Base-by-base conservation (phyloP, 30 jellyfish, hydroid and myxozoan species). In the Chrysaora quinquecirrha region DNA sequence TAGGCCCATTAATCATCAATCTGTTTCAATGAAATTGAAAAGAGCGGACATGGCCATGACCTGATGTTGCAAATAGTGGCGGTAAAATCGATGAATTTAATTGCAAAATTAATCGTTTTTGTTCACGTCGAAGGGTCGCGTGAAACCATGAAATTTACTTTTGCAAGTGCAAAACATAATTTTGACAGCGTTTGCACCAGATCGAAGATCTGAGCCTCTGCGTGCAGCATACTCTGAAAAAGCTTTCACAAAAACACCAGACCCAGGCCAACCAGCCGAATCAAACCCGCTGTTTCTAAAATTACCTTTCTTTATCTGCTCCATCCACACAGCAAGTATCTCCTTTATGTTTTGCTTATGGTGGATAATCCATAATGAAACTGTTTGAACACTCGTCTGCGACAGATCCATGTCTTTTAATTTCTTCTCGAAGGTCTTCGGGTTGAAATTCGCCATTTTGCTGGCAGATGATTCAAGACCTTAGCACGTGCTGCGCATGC, bases 401-500 rank as follows among this genome's bases (percentile, higher is more conserved):
- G 95, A 88, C 54, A 86, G 74, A 48, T 94, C 99, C 88, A 94
- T 77, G 46, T 83, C 85, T 83, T 82, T 87, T 2, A 94, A 78
- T 82, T 94, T 94, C 86, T 77, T 94, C 87, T 94, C 99, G 82
- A 94, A 88, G 52, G 99, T 84, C 85, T 83, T 83, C 74, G 96
- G 86, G 87, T 87, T 87, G 85, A 94, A 94, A 65, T 92, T 86
- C 95, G 99, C 99, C 99, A 93, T 93, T 62, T 93, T 87, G 91
- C 60, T 52, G 90, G 90, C 86, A 73, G 88, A 85, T 76, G 95
- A 73, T 63, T 46, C 33, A 80, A 10, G 85, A 32, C 71, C 49
- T 65, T 56, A 73, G 90, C 97, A 93, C 97, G 91, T 87, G 94
- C 91, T 93, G 90, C 98, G 98, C 98, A 93, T 70, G 98, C 98